Base-by-base conservation (phyloP, 1,140 invertebrate species). In the Maconellicoccus hirsutus region DNA sequence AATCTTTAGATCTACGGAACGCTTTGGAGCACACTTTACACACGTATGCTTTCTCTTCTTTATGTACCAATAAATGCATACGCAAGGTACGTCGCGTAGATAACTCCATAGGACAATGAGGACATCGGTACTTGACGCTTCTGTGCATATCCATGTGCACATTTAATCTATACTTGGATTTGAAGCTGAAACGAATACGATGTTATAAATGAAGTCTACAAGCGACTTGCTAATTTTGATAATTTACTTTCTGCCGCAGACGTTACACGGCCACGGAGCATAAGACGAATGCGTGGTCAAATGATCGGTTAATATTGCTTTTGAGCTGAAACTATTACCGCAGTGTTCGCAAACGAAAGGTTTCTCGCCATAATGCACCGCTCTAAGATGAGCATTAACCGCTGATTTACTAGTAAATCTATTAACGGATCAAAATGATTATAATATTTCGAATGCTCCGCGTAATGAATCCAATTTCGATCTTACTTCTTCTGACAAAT, bases 261-360 rank as follows among this genome's bases (percentile, higher is more conserved):
- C 75, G 0, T 73, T 71, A 70, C 81, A 82, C 63, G 79, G 76
- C 71, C 79, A 81, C 12, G 81, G 81, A 66, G 78, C 77, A 14
- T 80, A 81, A 66, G 81, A 79, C 12, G 78, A 81, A 73, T 82
- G 81, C 0, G 80, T 79, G 12, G 81, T 77, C 69, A 81, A 78
- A 75, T 82, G 81, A 42, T 82, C 81, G 59, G 80, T 79, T 0
- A 82, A 74, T 0, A 79, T 79, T 0, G 79, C 78, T 25, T 81
- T 77, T 2, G 79, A 81, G 69, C 80, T 79, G 33, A 81, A 79
- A 10, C 75, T 76, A 33, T 79, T 79, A 2, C 80, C 81, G 72
- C 81, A 82, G 42, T 79, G 76, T 70, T 81, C 79, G 73, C 81
- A 82, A 1, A 80, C 78, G 71, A 77, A 82, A 14, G 81, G 80